Conservation (phyloP, 2,888 invertebrate genomes). For the Herminia tarsipennalis region DNA sequence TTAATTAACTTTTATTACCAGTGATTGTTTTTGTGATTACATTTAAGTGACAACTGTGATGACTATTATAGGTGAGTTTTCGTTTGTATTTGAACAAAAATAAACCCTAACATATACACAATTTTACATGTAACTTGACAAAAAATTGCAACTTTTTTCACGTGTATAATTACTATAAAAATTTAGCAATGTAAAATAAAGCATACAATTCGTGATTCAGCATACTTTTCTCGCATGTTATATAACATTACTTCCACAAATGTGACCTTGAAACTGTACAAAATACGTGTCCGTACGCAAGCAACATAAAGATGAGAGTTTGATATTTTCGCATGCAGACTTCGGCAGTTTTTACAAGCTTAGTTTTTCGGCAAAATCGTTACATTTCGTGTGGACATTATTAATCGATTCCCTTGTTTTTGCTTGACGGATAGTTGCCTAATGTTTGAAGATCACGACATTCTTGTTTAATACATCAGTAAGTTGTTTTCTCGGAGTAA, state of each 20-base stretch:
- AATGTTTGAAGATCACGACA: constrained; percentile 13
- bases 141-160: too few species aligned
- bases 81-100: background rate
- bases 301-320: constrained; percentile 30
- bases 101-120: too few species aligned
- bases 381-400: constrained; percentile 22
- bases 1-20: constrained; percentile 34
- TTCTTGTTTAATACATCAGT: constrained; percentile 6
- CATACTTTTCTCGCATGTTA: constrained; percentile 41
- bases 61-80: constrained; percentile 74
- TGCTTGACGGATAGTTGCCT: constrained; percentile 15
- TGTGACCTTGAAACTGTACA: constrained; percentile 47
- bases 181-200: background rate
- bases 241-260: constrained; percentile 50
- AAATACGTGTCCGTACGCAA: constrained; percentile 29
- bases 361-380: constrained; percentile 21
- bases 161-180: too few species aligned
- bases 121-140: background rate
- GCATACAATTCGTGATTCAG: constrained; percentile 13
- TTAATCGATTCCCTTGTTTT: constrained; percentile 22
- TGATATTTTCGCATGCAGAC: constrained; percentile 40
- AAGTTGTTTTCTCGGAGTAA: constrained; percentile 2
- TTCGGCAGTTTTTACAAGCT: constrained; percentile 17
- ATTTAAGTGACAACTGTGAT: constrained; percentile 47
- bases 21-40: constrained; percentile 44